These are phyloP conservation scores for Hipparchia semele DNA, from an alignment of 2,888 invertebrate genomes.

Conservation along the genomic window DNA sequence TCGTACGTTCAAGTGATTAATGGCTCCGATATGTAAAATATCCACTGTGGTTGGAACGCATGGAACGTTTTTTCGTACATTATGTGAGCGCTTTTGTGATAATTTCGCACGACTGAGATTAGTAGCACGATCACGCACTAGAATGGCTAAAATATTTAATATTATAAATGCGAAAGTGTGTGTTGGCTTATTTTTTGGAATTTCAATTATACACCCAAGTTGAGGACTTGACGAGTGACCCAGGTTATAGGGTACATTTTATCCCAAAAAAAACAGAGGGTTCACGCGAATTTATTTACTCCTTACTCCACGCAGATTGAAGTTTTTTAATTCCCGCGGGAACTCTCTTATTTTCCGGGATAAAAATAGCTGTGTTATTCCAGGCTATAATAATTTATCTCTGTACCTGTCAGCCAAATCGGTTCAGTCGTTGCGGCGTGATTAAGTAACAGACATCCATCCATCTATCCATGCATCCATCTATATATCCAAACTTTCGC, in stretches of 20 bases:
- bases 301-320: not conserved
- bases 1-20: conserved; percentile 33
- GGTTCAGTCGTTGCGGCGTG: not conserved
- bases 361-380: not conserved
- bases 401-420: not conserved
- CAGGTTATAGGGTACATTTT: no score
- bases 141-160: not conserved
- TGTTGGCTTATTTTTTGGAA: no score
- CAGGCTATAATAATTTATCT: not conserved
- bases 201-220: no score
- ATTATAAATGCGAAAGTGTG: no score
- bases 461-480: no score
- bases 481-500: no score
- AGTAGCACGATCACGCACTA: not conserved
- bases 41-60: conserved; percentile 15
- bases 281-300: no score
- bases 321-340: not conserved
- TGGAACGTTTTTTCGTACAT: conserved; percentile 13
- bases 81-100: conserved; percentile 11
- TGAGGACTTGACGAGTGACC: no score
- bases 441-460: not conserved
- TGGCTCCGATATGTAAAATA: conserved; percentile 24
- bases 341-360: not conserved
- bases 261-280: no score
- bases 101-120: not conserved